phyloP scores from a whole-genome alignment of 2,888 invertebrate genomes.

The Electrophaes corylata region DNA sequence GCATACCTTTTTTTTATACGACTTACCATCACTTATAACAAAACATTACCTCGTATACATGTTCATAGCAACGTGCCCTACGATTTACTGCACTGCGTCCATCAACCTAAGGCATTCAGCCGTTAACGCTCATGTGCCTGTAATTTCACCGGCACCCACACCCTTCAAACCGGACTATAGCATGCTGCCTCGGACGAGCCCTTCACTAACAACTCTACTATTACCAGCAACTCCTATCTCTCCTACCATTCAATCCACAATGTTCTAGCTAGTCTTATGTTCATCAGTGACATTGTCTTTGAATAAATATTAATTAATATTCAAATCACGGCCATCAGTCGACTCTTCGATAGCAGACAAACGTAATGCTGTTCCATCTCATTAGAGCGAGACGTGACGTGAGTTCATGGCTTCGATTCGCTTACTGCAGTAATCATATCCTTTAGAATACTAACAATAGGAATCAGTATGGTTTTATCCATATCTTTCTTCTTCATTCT shows the following conservation, averaged over 20 bases:
- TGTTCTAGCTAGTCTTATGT: constrained; percentile 2
- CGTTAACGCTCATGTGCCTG: too few relatives aligned
- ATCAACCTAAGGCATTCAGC: too few relatives aligned
- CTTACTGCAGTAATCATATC: constrained; percentile 19
- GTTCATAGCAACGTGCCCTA: too few relatives aligned
- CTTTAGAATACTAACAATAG: background rate
- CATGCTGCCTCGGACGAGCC: too few relatives aligned
- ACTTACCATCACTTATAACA: too few relatives aligned
- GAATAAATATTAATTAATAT: constrained; percentile 22
- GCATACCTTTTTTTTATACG: too few relatives aligned
- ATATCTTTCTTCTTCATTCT: constrained; percentile 1
- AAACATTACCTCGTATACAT: too few relatives aligned
- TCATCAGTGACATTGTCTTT: constrained; percentile 10
- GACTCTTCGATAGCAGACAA: constrained; percentile 26
- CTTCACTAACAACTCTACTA: too few relatives aligned
- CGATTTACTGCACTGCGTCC: too few relatives aligned
- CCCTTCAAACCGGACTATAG: too few relatives aligned
- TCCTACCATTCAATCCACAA: background rate
- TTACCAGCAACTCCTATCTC: too few relatives aligned
- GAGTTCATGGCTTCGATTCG: constrained; percentile 16
- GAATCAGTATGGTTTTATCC: background rate
- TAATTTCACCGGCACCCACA: too few relatives aligned
- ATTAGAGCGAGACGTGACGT: constrained; percentile 47
- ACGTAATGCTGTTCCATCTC: constrained; percentile 46
- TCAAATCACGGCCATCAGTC: constrained; percentile 28